Conservation (phyloP, 2,113 vertebrate species). For the Eupsittula cactorum region DNA sequence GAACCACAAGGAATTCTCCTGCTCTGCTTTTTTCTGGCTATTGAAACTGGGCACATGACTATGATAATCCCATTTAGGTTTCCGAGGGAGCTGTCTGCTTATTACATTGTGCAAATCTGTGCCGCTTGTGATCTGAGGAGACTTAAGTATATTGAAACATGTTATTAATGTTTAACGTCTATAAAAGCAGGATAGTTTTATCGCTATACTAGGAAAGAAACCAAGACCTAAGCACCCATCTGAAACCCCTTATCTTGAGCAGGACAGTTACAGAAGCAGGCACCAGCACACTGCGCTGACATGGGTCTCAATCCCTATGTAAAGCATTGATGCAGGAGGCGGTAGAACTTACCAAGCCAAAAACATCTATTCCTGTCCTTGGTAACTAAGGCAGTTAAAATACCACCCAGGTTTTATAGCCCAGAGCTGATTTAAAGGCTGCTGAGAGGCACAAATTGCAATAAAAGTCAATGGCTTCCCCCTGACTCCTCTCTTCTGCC, state of each 20-base stretch:
- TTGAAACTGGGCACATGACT: background rate
- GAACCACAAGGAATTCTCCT: background rate
- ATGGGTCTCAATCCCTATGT: fast-evolving
- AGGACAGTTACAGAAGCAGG: background rate
- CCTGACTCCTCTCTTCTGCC: background rate
- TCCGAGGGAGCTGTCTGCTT: background rate
- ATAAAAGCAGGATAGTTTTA: background rate
- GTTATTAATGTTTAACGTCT: background rate
- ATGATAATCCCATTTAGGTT: background rate
- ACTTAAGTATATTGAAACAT: background rate
- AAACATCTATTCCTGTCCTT: background rate
- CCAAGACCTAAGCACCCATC: background rate
- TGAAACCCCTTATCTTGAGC: background rate
- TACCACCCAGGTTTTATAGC: background rate
- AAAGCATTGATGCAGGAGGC: background rate
- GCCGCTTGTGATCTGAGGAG: background rate
- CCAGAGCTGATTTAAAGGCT: background rate
- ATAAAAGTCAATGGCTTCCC: background rate
- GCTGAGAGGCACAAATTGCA: background rate
- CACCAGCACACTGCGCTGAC: background rate
- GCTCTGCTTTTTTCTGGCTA: background rate
- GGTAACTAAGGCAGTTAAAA: background rate
- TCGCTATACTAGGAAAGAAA: background rate
- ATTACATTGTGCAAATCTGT: background rate
- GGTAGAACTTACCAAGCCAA: background rate